Evolutionary conservation across 1,140 invertebrate genomes (phyloP), one percentile per base, ranked within the genome.

Genomic region (Listronotus oregonensis): DNA sequence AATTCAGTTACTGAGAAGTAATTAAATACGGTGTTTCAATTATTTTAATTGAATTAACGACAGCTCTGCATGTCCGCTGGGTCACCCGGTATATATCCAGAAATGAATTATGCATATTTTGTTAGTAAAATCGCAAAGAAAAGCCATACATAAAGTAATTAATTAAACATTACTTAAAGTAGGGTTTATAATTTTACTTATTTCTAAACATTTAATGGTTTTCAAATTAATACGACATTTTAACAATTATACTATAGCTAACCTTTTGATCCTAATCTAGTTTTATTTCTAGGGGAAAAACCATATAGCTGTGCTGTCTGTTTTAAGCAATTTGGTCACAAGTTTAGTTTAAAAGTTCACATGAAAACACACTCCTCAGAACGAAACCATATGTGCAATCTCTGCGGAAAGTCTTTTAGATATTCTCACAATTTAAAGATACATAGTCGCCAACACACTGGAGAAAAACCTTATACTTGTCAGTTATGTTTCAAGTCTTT

Each of bases 341-440:
- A 85, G 46, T 86, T 87, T 60, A 84, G 87, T 10, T 78, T 89
- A 11, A 84, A 81, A 43, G 84, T 83, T 0, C 85, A 88, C 63
- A 79, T 84, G 70, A 79, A 84, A 21, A 85, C 84, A 1, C 89
- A 91, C 67, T 87, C 86, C 0, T 84, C 84, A 58, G 86, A 89
- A 68, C 87, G 88, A 67, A 86, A 88, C 0, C 89, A 86, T 72
- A 70, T 84, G 3, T 88, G 86, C 71, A 76, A 80, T 3, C 71
- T 82, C 8, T 88, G 86, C 65, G 84, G 84, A 5, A 86, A 85
- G 71, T 81, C 80, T 0, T 89, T 89, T 68, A 83, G 89, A 71
- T 88, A 91, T 56, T 82, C 85, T 42, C 90, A 91, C 40, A 89
- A 93, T 70, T 86, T 94, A 80, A 91, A 88, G 46, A 85, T 92